Percentiles rank a stretch among this genome's conserved stretches.
phyloP scores from a whole-genome alignment of 2,113 vertebrate genomes.

The Piaya cayana region DNA sequence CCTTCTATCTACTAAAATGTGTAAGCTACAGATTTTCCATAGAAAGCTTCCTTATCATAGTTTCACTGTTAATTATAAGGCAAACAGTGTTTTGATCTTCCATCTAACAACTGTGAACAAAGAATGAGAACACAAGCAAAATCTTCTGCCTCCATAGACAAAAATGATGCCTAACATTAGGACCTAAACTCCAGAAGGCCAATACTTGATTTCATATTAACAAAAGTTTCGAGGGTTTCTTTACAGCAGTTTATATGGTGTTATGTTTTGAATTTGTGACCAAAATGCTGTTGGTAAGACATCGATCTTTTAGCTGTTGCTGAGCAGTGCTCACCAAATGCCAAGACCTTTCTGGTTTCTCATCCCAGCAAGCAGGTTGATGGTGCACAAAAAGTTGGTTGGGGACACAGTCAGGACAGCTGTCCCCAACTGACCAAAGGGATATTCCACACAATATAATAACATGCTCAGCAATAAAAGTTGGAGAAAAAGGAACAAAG shows the following conservation, averaged over 20 bases:
- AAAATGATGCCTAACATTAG: neutral
- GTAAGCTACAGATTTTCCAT: neutral
- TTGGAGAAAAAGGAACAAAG: neutral
- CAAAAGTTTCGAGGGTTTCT: neutral
- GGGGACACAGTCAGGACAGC: neutral
- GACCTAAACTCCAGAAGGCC: neutral
- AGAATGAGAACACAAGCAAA: neutral
- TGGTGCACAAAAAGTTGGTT: neutral
- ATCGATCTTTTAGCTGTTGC: neutral
- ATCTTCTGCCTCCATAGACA: neutral
- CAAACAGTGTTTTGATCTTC: neutral
- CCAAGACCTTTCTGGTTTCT: neutral
- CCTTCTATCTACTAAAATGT: neutral
- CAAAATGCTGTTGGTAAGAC: neutral
- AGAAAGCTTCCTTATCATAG: neutral
- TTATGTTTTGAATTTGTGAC: neutral
- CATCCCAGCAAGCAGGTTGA: accelerated
- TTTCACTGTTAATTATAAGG: neutral
- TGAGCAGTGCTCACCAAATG: neutral
- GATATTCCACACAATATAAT: neutral
- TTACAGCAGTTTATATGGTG: neutral
- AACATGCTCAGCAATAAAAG: neutral
- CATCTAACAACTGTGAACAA: neutral
- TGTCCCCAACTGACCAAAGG: neutral
- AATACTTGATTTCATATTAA: neutral